These are phyloP conservation scores for Hesperia comma DNA, from an alignment of 2,888 invertebrate species.

Conservation along the genomic window DNA sequence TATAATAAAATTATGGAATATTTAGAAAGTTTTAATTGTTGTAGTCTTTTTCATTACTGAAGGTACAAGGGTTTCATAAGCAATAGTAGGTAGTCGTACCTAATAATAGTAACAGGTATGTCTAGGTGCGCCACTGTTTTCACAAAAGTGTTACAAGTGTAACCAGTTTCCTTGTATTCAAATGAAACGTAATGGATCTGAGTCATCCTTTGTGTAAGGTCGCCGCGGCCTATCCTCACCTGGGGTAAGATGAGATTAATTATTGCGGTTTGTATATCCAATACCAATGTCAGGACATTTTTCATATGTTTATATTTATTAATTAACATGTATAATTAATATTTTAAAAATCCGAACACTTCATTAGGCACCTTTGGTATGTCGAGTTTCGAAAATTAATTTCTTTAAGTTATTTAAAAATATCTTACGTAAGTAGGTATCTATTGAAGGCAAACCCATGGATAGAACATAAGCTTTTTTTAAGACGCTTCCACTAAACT, in stretches of 20 bases:
- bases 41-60: no score
- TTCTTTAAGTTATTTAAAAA: no score
- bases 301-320: background rate
- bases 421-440: no score
- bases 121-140: background rate
- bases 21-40: no score
- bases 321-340: background rate
- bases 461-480: no score
- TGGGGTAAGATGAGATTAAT: constrained; percentile 64
- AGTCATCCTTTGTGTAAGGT: constrained; percentile 33
- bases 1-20: no score
- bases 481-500: no score
- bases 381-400: no score
- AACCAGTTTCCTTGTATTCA: constrained; percentile 29
- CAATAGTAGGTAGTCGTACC: background rate
- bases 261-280: constrained; percentile 68
- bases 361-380: no score
- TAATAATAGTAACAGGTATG: background rate
- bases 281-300: constrained; percentile 56
- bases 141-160: constrained; percentile 18
- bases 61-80: background rate
- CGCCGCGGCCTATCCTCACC: constrained; percentile 37
- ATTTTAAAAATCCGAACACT: no score
- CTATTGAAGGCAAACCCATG: no score
- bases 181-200: constrained; percentile 13